These are phyloP conservation scores for Sandelia bainsii DNA, from an alignment of 2,797 vertebrate genomes.

Conservation along the genomic window DNA sequence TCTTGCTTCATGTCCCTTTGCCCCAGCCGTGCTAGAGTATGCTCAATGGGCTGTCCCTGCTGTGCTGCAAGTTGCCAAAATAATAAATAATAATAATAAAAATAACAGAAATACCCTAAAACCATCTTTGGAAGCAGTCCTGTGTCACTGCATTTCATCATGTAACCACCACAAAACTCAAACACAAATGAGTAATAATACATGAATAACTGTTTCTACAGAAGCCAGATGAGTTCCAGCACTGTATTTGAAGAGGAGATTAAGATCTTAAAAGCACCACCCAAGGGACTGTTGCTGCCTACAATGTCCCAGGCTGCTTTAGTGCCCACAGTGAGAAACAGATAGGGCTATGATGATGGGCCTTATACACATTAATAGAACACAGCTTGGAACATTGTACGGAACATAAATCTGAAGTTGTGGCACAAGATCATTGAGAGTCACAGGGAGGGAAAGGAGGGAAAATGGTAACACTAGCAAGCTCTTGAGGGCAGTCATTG, in stretches of 20 bases:
- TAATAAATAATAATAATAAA: no score
- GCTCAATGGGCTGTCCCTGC: not conserved
- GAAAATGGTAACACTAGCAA: slow-evolving; percentile 47
- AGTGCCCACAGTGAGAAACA: slow-evolving; percentile 39
- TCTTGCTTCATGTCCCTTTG: slow-evolving; percentile 43
- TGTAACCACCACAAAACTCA: slow-evolving; percentile 12
- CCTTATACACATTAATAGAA: slow-evolving; percentile 45
- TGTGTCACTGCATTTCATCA: slow-evolving; percentile 36
- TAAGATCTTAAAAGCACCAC: slow-evolving; percentile 46
- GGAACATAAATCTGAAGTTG: slow-evolving; percentile 56
- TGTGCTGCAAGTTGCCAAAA: slow-evolving; percentile 22
- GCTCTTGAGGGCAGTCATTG: slow-evolving; percentile 53
- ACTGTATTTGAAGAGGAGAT: slow-evolving; percentile 37
- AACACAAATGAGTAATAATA: slow-evolving; percentile 39
- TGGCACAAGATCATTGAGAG: slow-evolving; percentile 52
- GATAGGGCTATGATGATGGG: slow-evolving; percentile 41
- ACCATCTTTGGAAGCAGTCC: slow-evolving; percentile 15
- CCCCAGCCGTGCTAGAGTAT: slow-evolving; percentile 17
- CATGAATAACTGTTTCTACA: slow-evolving; percentile 20
- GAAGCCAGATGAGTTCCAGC: slow-evolving; percentile 31
- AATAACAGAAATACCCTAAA: slow-evolving; percentile 28
- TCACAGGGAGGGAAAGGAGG: slow-evolving; percentile 24
- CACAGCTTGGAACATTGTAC: slow-evolving; percentile 32
- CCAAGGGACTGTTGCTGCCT: slow-evolving; percentile 19
- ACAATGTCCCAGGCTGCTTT: slow-evolving; percentile 16